Evolutionary conservation across 2,797 vertebrate species (phyloP), one percentile per base, ranked within the genome.

Genomic region (Loris lydekkerianus): DNA sequence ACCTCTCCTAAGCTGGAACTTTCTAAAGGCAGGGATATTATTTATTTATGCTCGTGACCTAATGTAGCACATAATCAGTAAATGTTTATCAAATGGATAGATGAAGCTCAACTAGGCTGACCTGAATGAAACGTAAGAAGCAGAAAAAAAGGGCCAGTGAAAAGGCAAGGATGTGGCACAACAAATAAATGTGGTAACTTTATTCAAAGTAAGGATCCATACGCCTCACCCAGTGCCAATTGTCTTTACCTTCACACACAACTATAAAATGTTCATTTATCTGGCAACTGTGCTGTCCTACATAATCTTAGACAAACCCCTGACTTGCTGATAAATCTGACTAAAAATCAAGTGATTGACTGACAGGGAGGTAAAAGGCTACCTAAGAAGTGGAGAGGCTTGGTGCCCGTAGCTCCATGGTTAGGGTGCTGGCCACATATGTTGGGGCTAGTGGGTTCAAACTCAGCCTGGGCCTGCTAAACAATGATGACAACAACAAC

Each of bases 61-160:
- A 23, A 60, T 43, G 15, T 65, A n/a, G 2, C 69, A 70, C 10
- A 21, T 37, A 75, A 40, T 87, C 23, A 43, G 13, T 46, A 86
- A 92, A 56, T 89, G 11, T 93, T 78, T 63, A 43, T 83, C 85
- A 60, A 80, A 17, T 87, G 46, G 84, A 25, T 80, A 76, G 60
- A 29, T 90, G 76, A 69, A 75, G 1, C 10, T 75, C 18, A 93
- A 6, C 27, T 46, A 85, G 34, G 3, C 29, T 56, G 25, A 91
- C 10, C 25, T 63, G 61, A 76, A 2, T 65, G 77, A 86, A 37
- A 85, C 40, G 70, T 27, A 86, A 49, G 18, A 92, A 82, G 27
- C 61, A 63, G n/a, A 34, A n/a, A 58, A 63, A 65, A 49, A 46
- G 18, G 18, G 40, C 21, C 53, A 17, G 46, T 73, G n/a, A 87